Base-by-base conservation (phyloP, 2,888 invertebrate genomes). In the Catocala sponsa region DNA sequence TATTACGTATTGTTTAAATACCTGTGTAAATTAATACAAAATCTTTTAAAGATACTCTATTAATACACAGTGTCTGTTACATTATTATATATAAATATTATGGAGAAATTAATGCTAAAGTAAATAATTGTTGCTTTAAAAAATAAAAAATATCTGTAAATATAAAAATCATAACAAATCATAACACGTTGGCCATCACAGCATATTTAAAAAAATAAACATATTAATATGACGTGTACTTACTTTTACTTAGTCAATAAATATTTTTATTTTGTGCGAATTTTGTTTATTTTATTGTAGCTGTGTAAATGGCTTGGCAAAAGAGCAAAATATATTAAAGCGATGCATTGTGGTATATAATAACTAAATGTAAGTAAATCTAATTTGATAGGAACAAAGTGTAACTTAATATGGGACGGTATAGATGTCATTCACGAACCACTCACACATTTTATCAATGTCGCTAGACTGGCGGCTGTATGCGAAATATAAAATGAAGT, bases 381-480 rank as follows among this genome's bases (percentile, higher is more conserved):
- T 49, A 32, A 10, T 15, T 59, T 38, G 55, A 46, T 49, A 72
- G 55, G 50, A 56, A 68, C 41, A 64, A 68, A 60, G n/a, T 12
- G 63, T 68, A 65, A 68, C 64, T 62, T 12, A 64, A 68, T 32
- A 58, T 15, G 50, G 72, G 71, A 71, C 71, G 72, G 72, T 63
- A 65, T 72, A 57, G 38, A 42, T 50, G 50, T 33, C 33, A n/a
- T 48, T 9, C 7, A 46, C 46, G 35, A 48, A 48, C 25, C 12
- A 46, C 13, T 48, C 32, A 32, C 32, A 48, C 7, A 38, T 38
- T 38, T 38, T 38, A 38, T 0, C 35, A 35, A 35, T 6, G 35
- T 38, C 9, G 25, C 35, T 2, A 7, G 6, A 2, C 35, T 38
- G 1, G 35, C 9, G 35, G 6, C 9, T 38, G 9, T 38, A 7